Conservation (phyloP, 2,113 vertebrate species). For the Pteropus alecto region DNA sequence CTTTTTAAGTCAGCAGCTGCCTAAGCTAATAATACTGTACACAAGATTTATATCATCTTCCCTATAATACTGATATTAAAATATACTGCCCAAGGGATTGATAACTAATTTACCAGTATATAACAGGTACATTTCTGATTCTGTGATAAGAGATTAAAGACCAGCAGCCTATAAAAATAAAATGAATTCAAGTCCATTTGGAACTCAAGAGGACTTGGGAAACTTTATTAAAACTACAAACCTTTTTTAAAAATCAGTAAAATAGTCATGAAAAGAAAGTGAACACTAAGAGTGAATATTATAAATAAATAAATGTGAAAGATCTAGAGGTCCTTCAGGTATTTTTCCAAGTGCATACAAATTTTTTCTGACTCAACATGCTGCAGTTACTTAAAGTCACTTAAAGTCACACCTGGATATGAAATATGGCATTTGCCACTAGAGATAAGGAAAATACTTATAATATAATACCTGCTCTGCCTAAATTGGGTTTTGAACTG, state of each 20-base stretch:
- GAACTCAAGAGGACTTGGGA: constrained; percentile 69
- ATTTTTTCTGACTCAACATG: background rate
- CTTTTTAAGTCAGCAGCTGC: constrained; percentile 91
- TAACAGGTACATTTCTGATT: constrained; percentile 85
- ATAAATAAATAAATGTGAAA: constrained; percentile 43
- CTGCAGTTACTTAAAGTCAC: background rate
- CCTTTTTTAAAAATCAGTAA: constrained; percentile 57
- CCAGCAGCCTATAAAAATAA: constrained; percentile 82
- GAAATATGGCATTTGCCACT: background rate
- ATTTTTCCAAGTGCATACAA: constrained; percentile 43
- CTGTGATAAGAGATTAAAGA: constrained; percentile 83
- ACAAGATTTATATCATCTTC: constrained; percentile 88
- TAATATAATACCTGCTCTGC: background rate
- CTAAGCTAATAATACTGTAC: constrained; percentile 87
- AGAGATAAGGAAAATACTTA: background rate
- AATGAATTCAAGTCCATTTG: constrained; percentile 78
- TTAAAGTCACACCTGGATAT: background rate
- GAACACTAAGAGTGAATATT: constrained; percentile 5
- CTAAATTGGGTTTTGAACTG: background rate
- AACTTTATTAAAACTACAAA: constrained; percentile 72
- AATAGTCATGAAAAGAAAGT: constrained; percentile 60
- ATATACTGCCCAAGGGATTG: constrained; percentile 88
- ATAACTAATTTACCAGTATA: constrained; percentile 85
- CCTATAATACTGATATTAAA: constrained; percentile 87
- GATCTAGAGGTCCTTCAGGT: background rate